Evolutionary conservation across 2,888 invertebrate genomes (phyloP).

Genomic region (Synergus umbraculus): DNA sequence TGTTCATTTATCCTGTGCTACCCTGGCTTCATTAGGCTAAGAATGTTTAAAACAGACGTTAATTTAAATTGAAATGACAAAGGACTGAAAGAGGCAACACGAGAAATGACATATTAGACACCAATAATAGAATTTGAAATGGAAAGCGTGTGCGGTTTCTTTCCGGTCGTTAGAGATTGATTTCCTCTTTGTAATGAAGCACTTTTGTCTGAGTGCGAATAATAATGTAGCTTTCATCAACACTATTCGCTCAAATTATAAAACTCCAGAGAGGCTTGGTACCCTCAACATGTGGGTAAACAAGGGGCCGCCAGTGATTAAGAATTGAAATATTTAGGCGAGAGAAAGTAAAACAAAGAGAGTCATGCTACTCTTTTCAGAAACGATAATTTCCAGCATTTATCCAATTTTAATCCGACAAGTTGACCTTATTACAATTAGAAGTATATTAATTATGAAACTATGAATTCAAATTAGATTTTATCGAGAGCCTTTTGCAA

Average conservation of each 20-base stretch:
- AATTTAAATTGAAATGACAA: conserved; percentile 4
- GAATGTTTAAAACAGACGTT: background rate
- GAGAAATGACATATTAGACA: background rate
- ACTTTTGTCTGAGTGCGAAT: conserved; percentile 30
- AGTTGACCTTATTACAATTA: no score
- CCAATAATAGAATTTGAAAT: conserved; percentile 25
- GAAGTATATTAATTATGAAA: no score
- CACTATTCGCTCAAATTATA: conserved; percentile 19
- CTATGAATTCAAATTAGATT: no score
- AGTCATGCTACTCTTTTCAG: conserved; percentile 44
- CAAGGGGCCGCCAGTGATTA: conserved; percentile 13
- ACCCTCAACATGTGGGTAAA: conserved; percentile 23
- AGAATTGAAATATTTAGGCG: conserved; percentile 22
- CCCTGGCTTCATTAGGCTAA: background rate
- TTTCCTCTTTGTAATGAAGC: conserved; percentile 26
- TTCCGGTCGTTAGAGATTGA: conserved; percentile 39
- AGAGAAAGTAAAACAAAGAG: conserved; percentile 30
- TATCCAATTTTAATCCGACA: background rate
- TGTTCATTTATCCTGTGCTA: background rate
- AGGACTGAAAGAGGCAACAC: background rate
- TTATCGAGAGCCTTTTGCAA: no score
- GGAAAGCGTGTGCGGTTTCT: conserved; percentile 29
- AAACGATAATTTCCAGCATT: conserved; percentile 41
- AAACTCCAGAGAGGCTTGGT: conserved; percentile 20
- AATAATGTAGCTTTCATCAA: conserved; percentile 29